A percentile compares a stretch with the other conserved stretches of the same genome.
phyloP scores from a whole-genome alignment of 2,888 invertebrate species.

The Lasioglossum leucozonium region DNA sequence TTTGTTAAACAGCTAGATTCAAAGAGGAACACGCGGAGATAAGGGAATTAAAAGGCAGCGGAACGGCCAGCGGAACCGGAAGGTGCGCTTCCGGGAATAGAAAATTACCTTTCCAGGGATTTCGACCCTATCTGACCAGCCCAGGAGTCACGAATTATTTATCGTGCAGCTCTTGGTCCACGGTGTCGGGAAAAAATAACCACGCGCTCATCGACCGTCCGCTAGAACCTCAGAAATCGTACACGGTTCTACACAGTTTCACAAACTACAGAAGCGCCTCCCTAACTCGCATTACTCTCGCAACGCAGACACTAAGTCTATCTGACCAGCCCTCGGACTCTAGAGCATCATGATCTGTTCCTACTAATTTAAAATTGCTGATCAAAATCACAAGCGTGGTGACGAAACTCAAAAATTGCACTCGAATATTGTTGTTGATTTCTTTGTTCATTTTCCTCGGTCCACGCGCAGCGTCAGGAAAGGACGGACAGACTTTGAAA shows the following conservation, averaged over 20 bases:
- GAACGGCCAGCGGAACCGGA: constrained; percentile 51
- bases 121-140: constrained; percentile 40
- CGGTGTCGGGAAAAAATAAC: background rate
- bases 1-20: constrained; percentile 46
- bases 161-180: constrained; percentile 24
- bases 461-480: no score
- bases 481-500: no score
- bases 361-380: no score
- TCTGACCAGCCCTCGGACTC: no score
- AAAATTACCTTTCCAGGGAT: constrained; percentile 57
- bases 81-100: constrained; percentile 58
- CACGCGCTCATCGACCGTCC: no score
- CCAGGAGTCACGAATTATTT: constrained; percentile 44
- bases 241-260: no score
- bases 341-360: no score
- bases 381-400: no score
- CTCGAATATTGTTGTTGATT: no score
- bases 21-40: constrained; percentile 49
- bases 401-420: no score
- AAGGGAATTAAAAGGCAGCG: constrained; percentile 58
- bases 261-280: background rate
- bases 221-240: background rate
- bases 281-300: background rate
- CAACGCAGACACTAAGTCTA: no score
- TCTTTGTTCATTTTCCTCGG: no score